These are phyloP conservation scores for Zoanthus solanderi DNA, from an alignment of 92 coral and sea anemone genomes.

Conservation along the genomic window DNA sequence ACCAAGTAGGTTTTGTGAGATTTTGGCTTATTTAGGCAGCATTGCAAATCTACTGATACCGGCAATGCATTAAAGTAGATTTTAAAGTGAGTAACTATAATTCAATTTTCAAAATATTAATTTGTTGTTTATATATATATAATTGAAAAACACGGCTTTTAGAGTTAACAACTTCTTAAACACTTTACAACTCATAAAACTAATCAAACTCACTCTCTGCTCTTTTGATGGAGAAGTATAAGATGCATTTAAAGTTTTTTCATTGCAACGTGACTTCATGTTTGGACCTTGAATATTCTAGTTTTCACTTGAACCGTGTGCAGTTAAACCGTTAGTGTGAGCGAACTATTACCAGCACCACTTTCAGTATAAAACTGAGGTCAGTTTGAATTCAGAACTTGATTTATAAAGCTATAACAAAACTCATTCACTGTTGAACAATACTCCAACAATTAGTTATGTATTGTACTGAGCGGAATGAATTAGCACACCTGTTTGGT, in stretches of 20 bases:
- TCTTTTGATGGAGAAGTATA: background rate
- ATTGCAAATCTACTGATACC: no score
- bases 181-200: background rate
- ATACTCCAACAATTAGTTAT: background rate
- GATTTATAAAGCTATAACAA: conserved; percentile 13
- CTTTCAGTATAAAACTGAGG: conserved; percentile 2
- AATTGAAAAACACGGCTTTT: background rate
- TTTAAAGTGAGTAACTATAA: no score
- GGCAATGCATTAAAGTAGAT: no score
- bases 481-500: conserved; percentile 35
- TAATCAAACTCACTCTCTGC: conserved; percentile 11
- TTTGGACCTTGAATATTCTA: background rate
- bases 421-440: conserved; percentile 30
- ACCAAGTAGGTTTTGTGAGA: no score
- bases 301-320: background rate
- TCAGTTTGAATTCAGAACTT: background rate
- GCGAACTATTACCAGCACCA: background rate
- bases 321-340: background rate
- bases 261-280: conserved; percentile 39
- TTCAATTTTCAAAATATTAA: no score
- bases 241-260: conserved; percentile 6
- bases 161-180: background rate
- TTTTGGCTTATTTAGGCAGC: no score
- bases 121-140: background rate
- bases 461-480: conserved; percentile 2